Conservation (phyloP, 2,113 vertebrate genomes). For the Clupea harengus region DNA sequence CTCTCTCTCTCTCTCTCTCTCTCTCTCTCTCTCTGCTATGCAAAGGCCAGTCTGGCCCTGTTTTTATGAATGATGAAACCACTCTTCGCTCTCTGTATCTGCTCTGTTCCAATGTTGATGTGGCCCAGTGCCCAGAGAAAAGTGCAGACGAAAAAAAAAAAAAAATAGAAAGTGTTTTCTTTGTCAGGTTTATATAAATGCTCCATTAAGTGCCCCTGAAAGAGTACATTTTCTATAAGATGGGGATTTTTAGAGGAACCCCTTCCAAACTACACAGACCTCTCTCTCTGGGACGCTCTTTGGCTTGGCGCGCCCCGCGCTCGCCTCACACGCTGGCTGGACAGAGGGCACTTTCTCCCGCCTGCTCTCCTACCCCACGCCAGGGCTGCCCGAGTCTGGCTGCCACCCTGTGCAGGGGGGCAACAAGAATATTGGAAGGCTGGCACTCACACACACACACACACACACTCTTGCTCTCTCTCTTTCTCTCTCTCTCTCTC, state of each 20-base stretch:
- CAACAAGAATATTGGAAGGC: neutral
- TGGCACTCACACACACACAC: too few relatives aligned
- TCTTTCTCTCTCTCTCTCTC: neutral
- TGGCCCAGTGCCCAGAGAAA: neutral
- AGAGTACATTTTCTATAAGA: constrained; percentile 54
- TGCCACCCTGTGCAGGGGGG: neutral
- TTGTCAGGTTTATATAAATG: constrained; percentile 50
- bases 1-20: neutral
- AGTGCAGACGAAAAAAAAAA: neutral
- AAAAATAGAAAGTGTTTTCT: constrained; percentile 41
- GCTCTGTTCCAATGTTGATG: neutral
- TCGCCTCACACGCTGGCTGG: constrained; percentile 53
- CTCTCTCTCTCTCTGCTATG: constrained; percentile 1
- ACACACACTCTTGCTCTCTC: too few relatives aligned
- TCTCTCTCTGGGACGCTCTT: constrained; percentile 57
- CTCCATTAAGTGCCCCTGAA: constrained; percentile 52
- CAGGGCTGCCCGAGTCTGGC: neutral
- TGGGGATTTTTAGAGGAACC: constrained; percentile 33
- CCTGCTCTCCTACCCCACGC: neutral
- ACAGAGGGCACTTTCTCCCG: constrained; percentile 72
- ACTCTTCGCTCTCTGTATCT: neutral
- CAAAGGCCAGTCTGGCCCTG: neutral
- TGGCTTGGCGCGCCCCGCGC: constrained; percentile 59
- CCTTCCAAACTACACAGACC: constrained; percentile 59
- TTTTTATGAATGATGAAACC: neutral